Conservation (phyloP, 2,888 invertebrate genomes). For the Agrochola litura region DNA sequence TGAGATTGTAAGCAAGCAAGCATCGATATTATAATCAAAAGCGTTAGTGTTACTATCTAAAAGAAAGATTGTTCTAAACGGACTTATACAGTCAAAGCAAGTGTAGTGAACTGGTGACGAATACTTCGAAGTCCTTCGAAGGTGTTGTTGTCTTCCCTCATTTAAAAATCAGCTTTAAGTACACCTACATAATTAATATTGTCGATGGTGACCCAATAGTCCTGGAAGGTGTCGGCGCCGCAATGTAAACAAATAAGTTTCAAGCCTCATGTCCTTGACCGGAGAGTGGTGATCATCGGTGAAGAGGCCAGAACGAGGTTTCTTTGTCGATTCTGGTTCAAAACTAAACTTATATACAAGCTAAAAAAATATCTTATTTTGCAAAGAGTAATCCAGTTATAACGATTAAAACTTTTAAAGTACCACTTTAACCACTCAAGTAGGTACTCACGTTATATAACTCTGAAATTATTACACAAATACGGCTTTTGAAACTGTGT, state of each 20-base stretch:
- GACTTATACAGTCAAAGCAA: no score
- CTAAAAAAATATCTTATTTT: background rate
- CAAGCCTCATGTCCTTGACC: background rate
- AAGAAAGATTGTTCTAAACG: background rate
- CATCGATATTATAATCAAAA: background rate
- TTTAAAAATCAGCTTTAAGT: background rate
- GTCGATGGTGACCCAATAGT: constrained; percentile 95
- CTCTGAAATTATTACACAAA: constrained; percentile 45
- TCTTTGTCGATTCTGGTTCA: background rate
- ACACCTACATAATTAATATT: constrained; percentile 95
- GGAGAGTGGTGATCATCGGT: background rate
- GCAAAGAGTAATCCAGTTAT: constrained; percentile 10
- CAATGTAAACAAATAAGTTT: constrained; percentile 55
- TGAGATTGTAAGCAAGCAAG: background rate
- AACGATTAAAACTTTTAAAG: background rate
- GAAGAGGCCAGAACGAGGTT: background rate
- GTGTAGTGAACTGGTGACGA: no score
- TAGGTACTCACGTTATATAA: constrained; percentile 49
- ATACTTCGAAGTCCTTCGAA: background rate
- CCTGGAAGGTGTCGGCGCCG: constrained; percentile 95
- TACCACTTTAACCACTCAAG: background rate
- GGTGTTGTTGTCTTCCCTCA: no score
- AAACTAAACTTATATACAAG: background rate
- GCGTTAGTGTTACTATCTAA: background rate
- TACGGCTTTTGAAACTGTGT: constrained; percentile 50